Base-by-base conservation (phyloP, 2,797 vertebrate genomes). In the Cynopterus sphinx region DNA sequence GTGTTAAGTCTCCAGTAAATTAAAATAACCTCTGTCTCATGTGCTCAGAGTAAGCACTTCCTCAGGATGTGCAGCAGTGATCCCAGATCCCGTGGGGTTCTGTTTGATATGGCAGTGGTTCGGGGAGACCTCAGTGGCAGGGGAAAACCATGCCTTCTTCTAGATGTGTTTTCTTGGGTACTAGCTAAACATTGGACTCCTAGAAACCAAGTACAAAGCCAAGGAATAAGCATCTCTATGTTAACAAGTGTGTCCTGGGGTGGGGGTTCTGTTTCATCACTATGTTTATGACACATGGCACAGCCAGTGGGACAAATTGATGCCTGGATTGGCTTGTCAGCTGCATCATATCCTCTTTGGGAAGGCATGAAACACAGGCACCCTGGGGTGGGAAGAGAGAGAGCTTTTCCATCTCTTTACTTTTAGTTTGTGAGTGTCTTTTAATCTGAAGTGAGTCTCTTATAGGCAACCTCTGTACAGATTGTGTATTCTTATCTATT, bases 141-240 rank as follows among this genome's bases (percentile, higher is more conserved):
- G 96, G 90, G 92, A 91, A 95, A 71, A 55, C 93, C 73, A 78
- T 41, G 74, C 87, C 67, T 95, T 81, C 57, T 31, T 11, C 85
- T n/a, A 21, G 93, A 95, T 43, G 73, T 83, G 78, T 95, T 96
- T 96, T 87, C 94, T 96, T 95, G 70, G 73, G 46, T 88, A 61
- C 70, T 10, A 28, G 9, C 94, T 43, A 1, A 57, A 24, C 49
- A 6, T 15, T 93, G 90, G 85, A 26, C 96, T 55, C 71, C 63
- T 15, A 81, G 81, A 87, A 67, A 75, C 81, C 81, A 78, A 90
- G 57, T 63, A 13, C 43, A 67, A 70, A 75, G 59, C 77, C 90
- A 74, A 43, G 92, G 88, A 77, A 0, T 4, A 0, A 9, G 12
- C 78, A 46, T 82, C 49, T 71, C 67, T 79, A 26, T 87, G 24